Evolutionary conservation across 2,797 vertebrate species (phyloP), one percentile per base, ranked within the genome.

Genomic region (Siniperca scherzeri): DNA sequence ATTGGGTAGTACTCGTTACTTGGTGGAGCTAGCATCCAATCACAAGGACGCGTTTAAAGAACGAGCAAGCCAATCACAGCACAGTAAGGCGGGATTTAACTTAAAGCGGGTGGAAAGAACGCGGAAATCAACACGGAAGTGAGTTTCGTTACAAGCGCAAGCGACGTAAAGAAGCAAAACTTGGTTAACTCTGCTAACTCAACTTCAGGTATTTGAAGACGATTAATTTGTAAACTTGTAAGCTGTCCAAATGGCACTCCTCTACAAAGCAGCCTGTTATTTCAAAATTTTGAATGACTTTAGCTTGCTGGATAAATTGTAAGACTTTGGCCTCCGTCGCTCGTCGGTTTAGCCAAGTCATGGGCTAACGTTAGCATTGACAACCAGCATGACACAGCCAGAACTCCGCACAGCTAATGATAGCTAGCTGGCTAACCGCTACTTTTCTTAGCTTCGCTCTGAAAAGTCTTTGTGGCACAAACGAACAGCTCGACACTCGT

Each of bases 311-410:
- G 3, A 17, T 70, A 4, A 53, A 44, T 38, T 14, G 3, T 21
- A 10, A 30, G 8, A 62, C 1, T 74, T 74, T 52, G 46, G 74
- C 46, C 64, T 61, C 38, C 30, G 42, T 59, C 14, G 77, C 19
- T 81, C 38, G 38, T 61, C 27, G 59, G 68, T 92, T 92, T 86
- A 91, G 91, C 92, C 53, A 36, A 61, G 92, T 94, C 93, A 93
- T 60, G 80, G 71, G 94, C 93, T 94, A 94, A 87, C 44, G 75
- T 90, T 93, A 94, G 94, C 94, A 68, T 77, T 3, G 27, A 8
- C 59, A 21, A 13, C 22, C 22, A 64, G 6, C 5, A 60, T 62
- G 53, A 65, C 74, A 56, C 16, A 67, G 76, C 9, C 57, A n/a
- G 33, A 77, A 52, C n/a, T 59, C 12, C 1, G 2, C 10, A 48